These are phyloP conservation scores for Strigops habroptila DNA, from an alignment of 2,113 vertebrate species.

Conservation along the genomic window DNA sequence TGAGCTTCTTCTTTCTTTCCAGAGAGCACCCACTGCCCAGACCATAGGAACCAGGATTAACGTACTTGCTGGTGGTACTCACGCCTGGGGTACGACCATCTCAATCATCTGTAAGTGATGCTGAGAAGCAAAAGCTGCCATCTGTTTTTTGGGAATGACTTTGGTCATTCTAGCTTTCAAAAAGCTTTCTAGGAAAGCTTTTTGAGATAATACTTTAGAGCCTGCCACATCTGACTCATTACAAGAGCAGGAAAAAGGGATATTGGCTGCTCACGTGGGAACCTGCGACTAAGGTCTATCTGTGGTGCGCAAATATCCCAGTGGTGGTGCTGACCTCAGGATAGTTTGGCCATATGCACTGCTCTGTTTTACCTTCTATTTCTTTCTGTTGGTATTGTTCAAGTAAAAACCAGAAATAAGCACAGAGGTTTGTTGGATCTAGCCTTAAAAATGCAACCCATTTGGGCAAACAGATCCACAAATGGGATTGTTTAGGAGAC, in stretches of 20 bases:
- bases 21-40: neutral
- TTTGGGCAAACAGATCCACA: neutral
- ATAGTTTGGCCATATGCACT: fast-evolving
- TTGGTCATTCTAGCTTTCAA: too few species aligned
- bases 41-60: neutral
- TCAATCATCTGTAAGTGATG: neutral
- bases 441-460: neutral
- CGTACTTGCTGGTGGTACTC: fast-evolving
- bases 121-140: neutral
- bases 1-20: neutral
- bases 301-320: neutral
- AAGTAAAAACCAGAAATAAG: neutral
- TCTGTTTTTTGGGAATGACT: neutral
- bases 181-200: neutral
- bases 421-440: neutral
- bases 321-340: neutral
- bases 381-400: neutral
- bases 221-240: neutral
- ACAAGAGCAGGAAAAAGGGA: fast-evolving
- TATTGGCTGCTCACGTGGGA: neutral
- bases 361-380: neutral
- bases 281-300: neutral
- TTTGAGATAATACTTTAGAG: neutral
- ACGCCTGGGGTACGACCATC: neutral
- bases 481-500: neutral